phyloP scores from a whole-genome alignment of 2,888 invertebrate genomes.

The Meiosimyza decipiens region DNA sequence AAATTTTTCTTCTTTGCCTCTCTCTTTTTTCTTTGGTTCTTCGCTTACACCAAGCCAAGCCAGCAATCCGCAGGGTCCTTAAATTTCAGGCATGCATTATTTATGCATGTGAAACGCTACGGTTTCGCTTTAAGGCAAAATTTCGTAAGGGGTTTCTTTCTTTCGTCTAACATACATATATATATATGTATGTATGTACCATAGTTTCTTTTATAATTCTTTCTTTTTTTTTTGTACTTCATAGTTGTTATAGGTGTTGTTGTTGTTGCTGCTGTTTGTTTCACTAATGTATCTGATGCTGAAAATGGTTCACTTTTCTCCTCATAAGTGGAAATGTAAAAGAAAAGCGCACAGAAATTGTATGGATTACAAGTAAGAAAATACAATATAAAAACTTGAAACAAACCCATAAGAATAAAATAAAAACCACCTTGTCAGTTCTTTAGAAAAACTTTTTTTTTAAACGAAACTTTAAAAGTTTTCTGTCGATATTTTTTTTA shows the following conservation, averaged over 20 bases:
- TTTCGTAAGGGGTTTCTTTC: slow-evolving; percentile 1
- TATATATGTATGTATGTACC: too few relatives aligned
- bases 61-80: slow-evolving; percentile 14
- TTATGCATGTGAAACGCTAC: slow-evolving; percentile 11
- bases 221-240: too few relatives aligned
- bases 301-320: slow-evolving; percentile 26
- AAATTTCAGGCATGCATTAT: slow-evolving; percentile 27
- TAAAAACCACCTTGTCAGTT: slow-evolving; percentile 16
- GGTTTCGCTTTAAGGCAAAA: slow-evolving; percentile 15
- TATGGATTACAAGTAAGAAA: background rate
- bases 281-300: slow-evolving; percentile 22
- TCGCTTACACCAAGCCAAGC: background rate
- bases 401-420: background rate
- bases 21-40: background rate
- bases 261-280: slow-evolving; percentile 22
- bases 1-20: background rate
- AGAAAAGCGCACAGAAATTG: background rate
- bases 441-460: background rate
- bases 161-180: too few relatives aligned
- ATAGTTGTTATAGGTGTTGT: slow-evolving; percentile 16
- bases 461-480: slow-evolving; percentile 15
- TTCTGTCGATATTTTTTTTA: slow-evolving; percentile 13
- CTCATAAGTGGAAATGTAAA: background rate
- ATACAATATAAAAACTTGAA: slow-evolving; percentile 6
- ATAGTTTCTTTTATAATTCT: too few relatives aligned